Base-by-base conservation (phyloP, 2,113 vertebrate species). In the Paedocypris sp. region DNA sequence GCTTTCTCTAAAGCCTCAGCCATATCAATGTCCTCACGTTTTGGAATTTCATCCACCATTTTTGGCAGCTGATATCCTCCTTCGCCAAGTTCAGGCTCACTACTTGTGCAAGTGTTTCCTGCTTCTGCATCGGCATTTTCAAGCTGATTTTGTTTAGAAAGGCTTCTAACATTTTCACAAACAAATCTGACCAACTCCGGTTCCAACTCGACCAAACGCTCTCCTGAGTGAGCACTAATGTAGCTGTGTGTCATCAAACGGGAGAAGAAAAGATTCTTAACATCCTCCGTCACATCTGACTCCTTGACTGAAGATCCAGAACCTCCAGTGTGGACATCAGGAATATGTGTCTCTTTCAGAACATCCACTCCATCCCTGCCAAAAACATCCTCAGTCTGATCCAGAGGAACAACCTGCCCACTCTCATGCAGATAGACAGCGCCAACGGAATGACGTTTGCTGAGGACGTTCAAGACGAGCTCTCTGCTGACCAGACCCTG, bases 211-310 rank as follows among this genome's bases (percentile, higher is more conserved):
- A 97, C 86, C 68, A 98, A 51, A 12, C 82, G 84, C 58, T 89
- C 86, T 47, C 95, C 95, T 11, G 86, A 80, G 3, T 78, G 85
- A 50, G 83, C 76, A 47, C 92, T 87, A 66, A 92, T 76, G 60
- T 89, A 97, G 80, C 92, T 96, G 62, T 90, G 90, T 13, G 85
- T 87, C 88, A 91, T 88, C 65, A 99, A 25, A 39, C 92, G 82
- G 75, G 83, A 81, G 52, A 89, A 51, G 3, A 93, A 66, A 28
- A 58, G 82, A 61, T 90, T 81, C 0, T 75, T 67, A 38, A 68
- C 66, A 67, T 82, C 65, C 20, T 67, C 66, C 66, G n/a, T 73
- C 47, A 25, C 20, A 61, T 60, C 66, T 59, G 6, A 45, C 31
- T 25, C n/a, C 72, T 47, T 59, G 54, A n/a, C 59, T 59, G 10